A percentile compares a stretch with the other conserved stretches of the same genome.
phyloP scores from a whole-genome alignment of 2,888 invertebrate genomes.

The Carabus problematicus region DNA sequence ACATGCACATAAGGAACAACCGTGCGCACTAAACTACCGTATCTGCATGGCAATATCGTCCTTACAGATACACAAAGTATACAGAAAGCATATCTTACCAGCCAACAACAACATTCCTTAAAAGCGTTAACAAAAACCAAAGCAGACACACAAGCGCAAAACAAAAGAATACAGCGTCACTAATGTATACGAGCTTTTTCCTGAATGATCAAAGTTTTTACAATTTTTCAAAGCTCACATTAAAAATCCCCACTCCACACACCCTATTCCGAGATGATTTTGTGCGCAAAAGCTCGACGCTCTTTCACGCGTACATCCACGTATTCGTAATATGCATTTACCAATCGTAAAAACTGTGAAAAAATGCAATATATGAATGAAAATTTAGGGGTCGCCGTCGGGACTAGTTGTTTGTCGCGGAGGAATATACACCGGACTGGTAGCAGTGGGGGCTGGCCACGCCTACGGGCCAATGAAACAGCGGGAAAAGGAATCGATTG shows the following conservation, averaged over 20 bases:
- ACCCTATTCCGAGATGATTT: background rate
- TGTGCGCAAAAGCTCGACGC: conserved; percentile 2
- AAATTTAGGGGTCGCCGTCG: conserved; percentile 45
- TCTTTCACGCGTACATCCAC: conserved; percentile 11
- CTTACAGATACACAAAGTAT: background rate
- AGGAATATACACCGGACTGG: conserved; percentile 48
- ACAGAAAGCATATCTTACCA: conserved; percentile 1
- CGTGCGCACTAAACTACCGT: background rate
- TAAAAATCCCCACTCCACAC: conserved; percentile 26
- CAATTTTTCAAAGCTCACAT: conserved; percentile 32
- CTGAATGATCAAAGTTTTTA: conserved; percentile 38
- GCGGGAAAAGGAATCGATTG: conserved; percentile 55
- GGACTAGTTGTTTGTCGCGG: conserved; percentile 47
- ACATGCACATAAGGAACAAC: conserved; percentile 11
- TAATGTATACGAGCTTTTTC: conserved; percentile 30
- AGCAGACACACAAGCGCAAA: conserved; percentile 15
- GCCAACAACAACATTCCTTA: conserved; percentile 20
- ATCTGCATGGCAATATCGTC: background rate
- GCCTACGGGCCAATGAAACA: conserved; percentile 58
- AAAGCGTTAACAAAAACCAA: conserved; percentile 18
- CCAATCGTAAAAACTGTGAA: conserved; percentile 37
- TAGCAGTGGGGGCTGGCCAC: conserved; percentile 51
- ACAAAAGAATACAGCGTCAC: conserved; percentile 33
- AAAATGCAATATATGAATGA: conserved; percentile 47
- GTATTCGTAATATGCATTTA: conserved; percentile 32